Base-by-base conservation (phyloP, 2,113 vertebrate species). In the Gracilinanus agilis region DNA sequence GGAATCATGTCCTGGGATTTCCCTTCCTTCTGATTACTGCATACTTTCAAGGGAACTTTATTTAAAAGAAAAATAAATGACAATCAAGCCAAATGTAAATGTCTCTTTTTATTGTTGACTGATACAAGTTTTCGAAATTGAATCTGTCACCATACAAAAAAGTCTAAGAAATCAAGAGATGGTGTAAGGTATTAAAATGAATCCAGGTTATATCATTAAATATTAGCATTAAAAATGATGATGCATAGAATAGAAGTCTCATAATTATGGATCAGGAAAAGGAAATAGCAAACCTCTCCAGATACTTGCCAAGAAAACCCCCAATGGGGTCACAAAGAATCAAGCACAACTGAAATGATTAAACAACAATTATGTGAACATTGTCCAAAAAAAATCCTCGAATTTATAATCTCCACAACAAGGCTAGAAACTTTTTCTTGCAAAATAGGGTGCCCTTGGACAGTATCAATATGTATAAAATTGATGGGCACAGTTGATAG, bases 41-140 rank as follows among this genome's bases (percentile, higher is more conserved):
- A 94, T 92, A 67, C 53, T 92, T 92, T 55, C 96, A 93, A 96
- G 95, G 95, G 91, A 97, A 89, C 88, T 90, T 95, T 96, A 97
- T 97, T 96, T 95, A 95, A 96, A 94, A 95, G 61, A 92, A 95
- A 92, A 96, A 97, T 91, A 97, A 97, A 95, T 93, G 98, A 98
- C 98, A 99, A 98, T 99, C 98, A 98, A 97, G 54, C 61, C 94
- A 55, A 95, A 94, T 67, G 90, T 24, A 58, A 58, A 90, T 83
- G 93, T 40, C 44, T 7, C 0, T 90, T 94, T 93, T 96, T 92
- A 94, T 91, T 19, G 6, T 93, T 92, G 95, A 92, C 27, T 1
- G 49, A 92, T 92, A 6, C 12, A 24, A 40, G 91, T 61, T 92
- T 95, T 89, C 19, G 75, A 44, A 75, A 75, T 9, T 2, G 8